Conservation (phyloP, 1,140 invertebrate species). For the Parapsyche elsis region DNA sequence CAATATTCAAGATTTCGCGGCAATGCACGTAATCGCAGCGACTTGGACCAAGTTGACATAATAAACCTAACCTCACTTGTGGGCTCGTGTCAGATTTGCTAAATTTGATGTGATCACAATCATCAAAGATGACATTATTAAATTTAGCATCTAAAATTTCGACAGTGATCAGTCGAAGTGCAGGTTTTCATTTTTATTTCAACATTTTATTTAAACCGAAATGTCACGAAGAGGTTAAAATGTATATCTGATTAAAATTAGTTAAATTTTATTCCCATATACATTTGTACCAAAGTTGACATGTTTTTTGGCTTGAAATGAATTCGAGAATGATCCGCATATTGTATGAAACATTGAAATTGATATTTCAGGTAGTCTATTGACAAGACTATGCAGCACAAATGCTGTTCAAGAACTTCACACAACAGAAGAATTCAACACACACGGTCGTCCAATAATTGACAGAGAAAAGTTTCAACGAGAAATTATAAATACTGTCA, state of each 20-base stretch:
- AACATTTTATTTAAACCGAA: not conserved
- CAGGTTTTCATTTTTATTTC: conserved; percentile 19
- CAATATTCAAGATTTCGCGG: too few species aligned
- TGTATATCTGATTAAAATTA: too few species aligned
- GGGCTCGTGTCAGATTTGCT: not conserved
- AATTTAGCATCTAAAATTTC: conserved; percentile 16
- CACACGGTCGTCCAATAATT: not conserved
- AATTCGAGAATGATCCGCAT: not conserved
- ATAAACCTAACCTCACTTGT: not conserved
- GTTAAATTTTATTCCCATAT: too few species aligned
- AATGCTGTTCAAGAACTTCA: not conserved
- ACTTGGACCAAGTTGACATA: too few species aligned
- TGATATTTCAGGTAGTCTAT: not conserved
- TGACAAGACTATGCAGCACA: not conserved
- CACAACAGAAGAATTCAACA: not conserved
- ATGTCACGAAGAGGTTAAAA: too few species aligned
- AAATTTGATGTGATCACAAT: not conserved
- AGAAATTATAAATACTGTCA: conserved; percentile 63
- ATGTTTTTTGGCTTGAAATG: too few species aligned
- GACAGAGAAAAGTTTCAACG: not conserved
- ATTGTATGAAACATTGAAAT: not conserved
- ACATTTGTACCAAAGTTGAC: too few species aligned
- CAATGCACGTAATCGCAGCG: too few species aligned
- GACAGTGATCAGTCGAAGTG: not conserved
- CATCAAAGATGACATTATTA: conserved; percentile 6